Evolutionary conservation across 2,888 invertebrate species (phyloP).

Genomic region (Eucera pruinosa): DNA sequence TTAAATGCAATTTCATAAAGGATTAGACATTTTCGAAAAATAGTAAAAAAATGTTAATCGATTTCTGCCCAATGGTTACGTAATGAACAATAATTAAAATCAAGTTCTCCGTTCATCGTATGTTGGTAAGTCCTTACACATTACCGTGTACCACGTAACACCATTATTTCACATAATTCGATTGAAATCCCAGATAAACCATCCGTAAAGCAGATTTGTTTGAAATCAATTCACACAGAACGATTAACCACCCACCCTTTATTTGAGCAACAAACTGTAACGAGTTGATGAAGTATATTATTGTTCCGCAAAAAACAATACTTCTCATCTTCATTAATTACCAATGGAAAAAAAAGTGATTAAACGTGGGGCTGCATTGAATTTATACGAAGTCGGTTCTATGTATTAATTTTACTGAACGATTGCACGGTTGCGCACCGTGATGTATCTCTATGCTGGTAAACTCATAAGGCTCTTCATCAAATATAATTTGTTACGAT

Average conservation of each 20-base stretch:
- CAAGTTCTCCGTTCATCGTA: not conserved
- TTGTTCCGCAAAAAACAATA: not conserved
- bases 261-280: too few species aligned
- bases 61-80: not conserved
- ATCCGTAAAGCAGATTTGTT: conserved; percentile 11
- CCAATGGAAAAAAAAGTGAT: not conserved
- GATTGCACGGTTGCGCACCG: not conserved
- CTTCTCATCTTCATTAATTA: conserved; percentile 19
- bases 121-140: conserved; percentile 1
- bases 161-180: conserved; percentile 15
- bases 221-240: conserved; percentile 29
- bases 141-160: conserved; percentile 10
- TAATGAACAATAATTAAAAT: conserved; percentile 2
- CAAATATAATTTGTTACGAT: not conserved
- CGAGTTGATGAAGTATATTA: conserved; percentile 13
- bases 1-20: too few species aligned
- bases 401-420: conserved; percentile 9
- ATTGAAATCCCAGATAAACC: conserved; percentile 25
- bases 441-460: not conserved
- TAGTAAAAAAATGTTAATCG: too few species aligned
- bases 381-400: conserved; percentile 1
- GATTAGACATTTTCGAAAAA: too few species aligned
- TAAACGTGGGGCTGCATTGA: not conserved
- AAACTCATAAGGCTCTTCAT: not conserved
- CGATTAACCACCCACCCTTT: conserved; percentile 22